These are phyloP conservation scores for Tauraco hartlaubi DNA, from an alignment of 2,797 vertebrate species.

Conservation along the genomic window DNA sequence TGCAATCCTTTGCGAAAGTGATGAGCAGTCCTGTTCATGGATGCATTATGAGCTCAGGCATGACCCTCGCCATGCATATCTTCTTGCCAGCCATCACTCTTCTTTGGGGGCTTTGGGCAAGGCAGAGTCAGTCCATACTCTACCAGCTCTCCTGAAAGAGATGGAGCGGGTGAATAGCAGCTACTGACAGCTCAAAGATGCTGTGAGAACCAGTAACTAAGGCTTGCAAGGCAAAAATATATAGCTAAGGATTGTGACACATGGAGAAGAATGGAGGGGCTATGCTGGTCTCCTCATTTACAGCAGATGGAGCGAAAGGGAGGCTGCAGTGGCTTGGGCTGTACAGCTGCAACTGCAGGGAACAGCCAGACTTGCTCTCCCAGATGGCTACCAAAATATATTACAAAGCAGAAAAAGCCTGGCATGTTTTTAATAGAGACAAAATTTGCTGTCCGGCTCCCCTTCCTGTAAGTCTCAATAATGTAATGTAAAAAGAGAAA, in stretches of 20 bases:
- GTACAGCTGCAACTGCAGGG: not conserved
- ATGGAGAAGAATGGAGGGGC: not conserved
- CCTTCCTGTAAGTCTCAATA: conserved; percentile 18
- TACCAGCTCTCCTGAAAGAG: not conserved
- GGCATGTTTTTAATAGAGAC: conserved; percentile 29
- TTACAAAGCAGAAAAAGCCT: not conserved
- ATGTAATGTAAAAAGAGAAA: not conserved
- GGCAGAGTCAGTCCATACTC: not conserved
- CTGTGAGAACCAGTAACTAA: fast-evolving
- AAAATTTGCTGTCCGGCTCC: conserved; percentile 4
- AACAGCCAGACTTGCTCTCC: not conserved
- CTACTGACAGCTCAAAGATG: not conserved
- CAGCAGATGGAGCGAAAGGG: not conserved
- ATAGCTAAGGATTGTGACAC: not conserved
- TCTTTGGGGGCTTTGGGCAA: not conserved
- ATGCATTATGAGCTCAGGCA: not conserved
- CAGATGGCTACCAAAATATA: not conserved
- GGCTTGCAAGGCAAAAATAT: not conserved
- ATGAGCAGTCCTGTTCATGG: fast-evolving
- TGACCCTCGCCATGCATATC: not conserved
- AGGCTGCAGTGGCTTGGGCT: not conserved
- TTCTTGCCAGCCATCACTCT: not conserved
- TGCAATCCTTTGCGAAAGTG: not conserved
- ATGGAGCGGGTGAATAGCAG: not conserved
- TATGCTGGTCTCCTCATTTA: not conserved